phyloP scores from a whole-genome alignment of 1,140 invertebrate genomes.

The Aphelenchoides avenae region DNA sequence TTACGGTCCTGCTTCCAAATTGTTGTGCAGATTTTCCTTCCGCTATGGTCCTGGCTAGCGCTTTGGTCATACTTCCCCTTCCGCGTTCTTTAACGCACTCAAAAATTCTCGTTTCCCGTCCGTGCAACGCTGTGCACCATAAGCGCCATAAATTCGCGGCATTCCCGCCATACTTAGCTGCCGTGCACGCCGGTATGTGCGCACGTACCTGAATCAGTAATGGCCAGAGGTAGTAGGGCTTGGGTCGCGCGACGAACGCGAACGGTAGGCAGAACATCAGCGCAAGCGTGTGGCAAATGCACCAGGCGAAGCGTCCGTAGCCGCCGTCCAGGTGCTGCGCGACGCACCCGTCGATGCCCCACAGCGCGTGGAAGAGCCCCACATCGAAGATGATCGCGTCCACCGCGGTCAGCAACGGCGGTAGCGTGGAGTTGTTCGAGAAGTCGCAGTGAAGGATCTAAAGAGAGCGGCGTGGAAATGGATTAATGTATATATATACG shows the following conservation, averaged over 20 bases:
- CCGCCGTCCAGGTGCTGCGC: conserved; percentile 56
- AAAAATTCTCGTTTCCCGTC: no score
- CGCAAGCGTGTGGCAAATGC: conserved; percentile 45
- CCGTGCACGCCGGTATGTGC: no score
- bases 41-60: no score
- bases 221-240: conserved; percentile 48
- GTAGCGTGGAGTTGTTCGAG: conserved; percentile 36
- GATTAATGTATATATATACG: not conserved
- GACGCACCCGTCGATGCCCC: conserved; percentile 56
- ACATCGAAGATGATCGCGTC: conserved; percentile 52
- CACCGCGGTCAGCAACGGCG: conserved; percentile 38
- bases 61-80: no score
- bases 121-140: no score
- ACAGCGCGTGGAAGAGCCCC: conserved; percentile 52
- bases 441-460: conserved; percentile 54
- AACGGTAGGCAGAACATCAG: conserved; percentile 48
- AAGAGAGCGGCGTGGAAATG: conserved; percentile 11
- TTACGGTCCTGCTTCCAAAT: no score
- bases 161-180: no score
- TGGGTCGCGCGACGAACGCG: conserved; percentile 48
- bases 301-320: conserved; percentile 48
- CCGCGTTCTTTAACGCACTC: no score
- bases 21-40: no score
- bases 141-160: no score
- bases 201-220: conserved; percentile 48